These are phyloP conservation scores for Lithobates pipiens DNA, from an alignment of 2,797 vertebrate genomes.

Conservation along the genomic window DNA sequence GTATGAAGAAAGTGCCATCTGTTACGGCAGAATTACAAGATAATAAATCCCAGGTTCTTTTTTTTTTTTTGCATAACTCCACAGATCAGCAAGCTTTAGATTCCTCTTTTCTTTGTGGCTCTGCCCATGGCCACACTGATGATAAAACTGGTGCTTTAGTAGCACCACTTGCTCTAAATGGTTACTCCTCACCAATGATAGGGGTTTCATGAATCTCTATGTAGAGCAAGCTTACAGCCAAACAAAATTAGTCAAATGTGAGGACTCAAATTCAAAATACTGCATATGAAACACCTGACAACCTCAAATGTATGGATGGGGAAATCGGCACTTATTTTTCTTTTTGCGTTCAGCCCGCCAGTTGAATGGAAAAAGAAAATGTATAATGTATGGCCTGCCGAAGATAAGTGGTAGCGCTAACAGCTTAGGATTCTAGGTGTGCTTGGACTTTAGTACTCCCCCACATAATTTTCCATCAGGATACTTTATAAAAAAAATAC, in stretches of 20 bases:
- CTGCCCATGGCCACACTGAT: neutral
- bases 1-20: constrained; percentile 24
- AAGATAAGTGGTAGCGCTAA: too few species aligned
- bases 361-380: too few species aligned
- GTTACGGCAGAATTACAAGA: constrained; percentile 31
- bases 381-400: too few species aligned
- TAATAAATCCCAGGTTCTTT: neutral
- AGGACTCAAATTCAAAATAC: neutral
- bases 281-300: too few species aligned
- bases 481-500: too few species aligned
- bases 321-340: too few species aligned
- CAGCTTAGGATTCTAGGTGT: too few species aligned
- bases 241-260: neutral
- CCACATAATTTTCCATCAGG: too few species aligned
- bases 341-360: too few species aligned
- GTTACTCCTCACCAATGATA: neutral
- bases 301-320: too few species aligned
- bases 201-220: neutral
- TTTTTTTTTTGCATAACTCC: constrained; percentile 2
- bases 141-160: neutral
- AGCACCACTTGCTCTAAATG: neutral
- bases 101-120: neutral
- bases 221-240: neutral
- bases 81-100: neutral
- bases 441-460: too few species aligned